Evolutionary conservation across 2,113 vertebrate species (phyloP).

Genomic region (Aptenodytes forsteri): DNA sequence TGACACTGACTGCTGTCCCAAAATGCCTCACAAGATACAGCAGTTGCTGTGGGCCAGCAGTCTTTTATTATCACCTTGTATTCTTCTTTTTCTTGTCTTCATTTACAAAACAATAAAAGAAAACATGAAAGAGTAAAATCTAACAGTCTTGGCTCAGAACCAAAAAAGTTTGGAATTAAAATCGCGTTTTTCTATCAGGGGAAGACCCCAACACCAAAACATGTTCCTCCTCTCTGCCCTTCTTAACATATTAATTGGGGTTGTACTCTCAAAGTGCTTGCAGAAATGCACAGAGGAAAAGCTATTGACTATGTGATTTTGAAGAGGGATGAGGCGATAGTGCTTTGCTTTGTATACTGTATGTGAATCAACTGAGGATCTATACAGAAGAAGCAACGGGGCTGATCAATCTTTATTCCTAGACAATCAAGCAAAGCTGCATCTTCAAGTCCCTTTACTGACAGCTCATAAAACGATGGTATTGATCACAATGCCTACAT

Average conservation of each 20-base stretch:
- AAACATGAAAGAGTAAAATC: background rate
- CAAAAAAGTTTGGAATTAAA: background rate
- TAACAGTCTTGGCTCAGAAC: background rate
- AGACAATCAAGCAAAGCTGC: constrained; percentile 44
- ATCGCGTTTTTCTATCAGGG: background rate
- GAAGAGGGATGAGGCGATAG: background rate
- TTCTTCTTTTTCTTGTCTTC: background rate
- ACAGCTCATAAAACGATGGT: constrained; percentile 40
- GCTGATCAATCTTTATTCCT: constrained; percentile 67
- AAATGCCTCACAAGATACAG: background rate
- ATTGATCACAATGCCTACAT: constrained; percentile 61
- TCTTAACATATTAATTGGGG: background rate
- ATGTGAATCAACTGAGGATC: background rate
- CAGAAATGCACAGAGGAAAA: background rate
- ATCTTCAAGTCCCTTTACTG: constrained; percentile 26
- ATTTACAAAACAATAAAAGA: background rate
- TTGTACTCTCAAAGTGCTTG: background rate
- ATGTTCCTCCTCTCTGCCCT: background rate
- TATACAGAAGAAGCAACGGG: background rate
- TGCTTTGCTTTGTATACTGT: background rate
- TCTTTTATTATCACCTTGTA: background rate
- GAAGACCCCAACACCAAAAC: background rate
- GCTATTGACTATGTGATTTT: constrained; percentile 23
- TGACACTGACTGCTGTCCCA: background rate
- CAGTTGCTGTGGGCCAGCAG: background rate